Conservation (phyloP, 2,113 vertebrate genomes). For the Syrrhaptes paradoxus region DNA sequence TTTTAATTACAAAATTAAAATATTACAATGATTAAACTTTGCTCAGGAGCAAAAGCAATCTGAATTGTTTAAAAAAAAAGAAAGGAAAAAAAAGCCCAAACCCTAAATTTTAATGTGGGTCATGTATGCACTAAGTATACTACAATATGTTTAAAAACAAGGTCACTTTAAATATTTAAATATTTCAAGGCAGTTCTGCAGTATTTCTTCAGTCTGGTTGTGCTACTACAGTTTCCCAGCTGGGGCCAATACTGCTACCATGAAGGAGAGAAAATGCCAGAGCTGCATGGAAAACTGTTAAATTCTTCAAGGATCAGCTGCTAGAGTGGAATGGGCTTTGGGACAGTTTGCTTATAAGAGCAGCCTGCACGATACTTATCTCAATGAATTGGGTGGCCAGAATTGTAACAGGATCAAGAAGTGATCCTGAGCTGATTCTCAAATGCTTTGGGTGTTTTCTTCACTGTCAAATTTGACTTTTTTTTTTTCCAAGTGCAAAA, state of each 20-base stretch:
- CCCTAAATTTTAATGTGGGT: neutral
- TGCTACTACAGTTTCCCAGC: neutral
- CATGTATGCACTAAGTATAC: neutral
- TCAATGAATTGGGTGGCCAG: neutral
- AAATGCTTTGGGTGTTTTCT: neutral
- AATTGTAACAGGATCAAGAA: slow-evolving; percentile 7
- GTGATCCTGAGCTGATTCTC: neutral
- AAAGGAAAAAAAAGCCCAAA: neutral
- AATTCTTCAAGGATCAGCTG: neutral
- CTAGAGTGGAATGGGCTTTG: neutral
- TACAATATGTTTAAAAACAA: neutral
- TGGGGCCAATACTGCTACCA: neutral
- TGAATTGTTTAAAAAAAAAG: neutral
- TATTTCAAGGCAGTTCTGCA: neutral
- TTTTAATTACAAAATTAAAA: slow-evolving; percentile 37
- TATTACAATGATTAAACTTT: neutral
- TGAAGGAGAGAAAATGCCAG: neutral
- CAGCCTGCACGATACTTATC: neutral
- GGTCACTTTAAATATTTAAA: neutral
- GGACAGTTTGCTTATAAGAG: neutral
- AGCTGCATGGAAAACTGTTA: neutral
- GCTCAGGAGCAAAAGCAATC: neutral
- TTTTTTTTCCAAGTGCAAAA: neutral
- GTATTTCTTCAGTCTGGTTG: neutral
- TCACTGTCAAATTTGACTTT: neutral